Evolutionary conservation across 2,797 vertebrate species (phyloP).

Genomic region (Champsocephalus esox): DNA sequence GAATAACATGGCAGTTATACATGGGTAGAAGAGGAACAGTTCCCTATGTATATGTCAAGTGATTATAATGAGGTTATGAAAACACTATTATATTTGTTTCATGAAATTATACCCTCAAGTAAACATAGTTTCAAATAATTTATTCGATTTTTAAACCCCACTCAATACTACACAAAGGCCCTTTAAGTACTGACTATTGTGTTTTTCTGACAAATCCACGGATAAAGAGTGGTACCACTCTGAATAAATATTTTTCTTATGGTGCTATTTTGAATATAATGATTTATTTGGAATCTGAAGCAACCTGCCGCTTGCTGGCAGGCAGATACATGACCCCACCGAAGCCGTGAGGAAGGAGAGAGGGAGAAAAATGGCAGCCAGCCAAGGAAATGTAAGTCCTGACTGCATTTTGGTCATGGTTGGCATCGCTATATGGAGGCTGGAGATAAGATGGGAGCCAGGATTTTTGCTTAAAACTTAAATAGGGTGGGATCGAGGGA

Average conservation of each 20-base stretch:
- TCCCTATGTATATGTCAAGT: too few relatives aligned
- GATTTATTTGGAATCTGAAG: background rate
- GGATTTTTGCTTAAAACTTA: slow-evolving; percentile 67
- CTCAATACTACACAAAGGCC: too few relatives aligned
- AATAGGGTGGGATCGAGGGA: slow-evolving; percentile 49
- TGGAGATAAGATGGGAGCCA: slow-evolving; percentile 78
- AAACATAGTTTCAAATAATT: too few relatives aligned
- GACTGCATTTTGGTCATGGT: slow-evolving; percentile 68
- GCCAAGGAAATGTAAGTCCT: slow-evolving; percentile 72
- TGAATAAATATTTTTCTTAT: background rate
- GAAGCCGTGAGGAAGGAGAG: slow-evolving; percentile 43
- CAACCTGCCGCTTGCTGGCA: slow-evolving; percentile 49
- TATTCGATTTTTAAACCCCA: too few relatives aligned
- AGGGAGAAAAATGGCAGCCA: slow-evolving; percentile 55
- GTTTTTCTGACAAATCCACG: slow-evolving; percentile 5
- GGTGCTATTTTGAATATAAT: too few relatives aligned
- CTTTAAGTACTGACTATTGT: background rate
- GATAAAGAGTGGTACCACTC: background rate
- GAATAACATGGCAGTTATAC: too few relatives aligned
- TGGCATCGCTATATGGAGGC: slow-evolving; percentile 73
- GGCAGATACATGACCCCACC: slow-evolving; percentile 59
- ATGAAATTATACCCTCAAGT: too few relatives aligned
- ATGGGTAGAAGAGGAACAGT: too few relatives aligned
- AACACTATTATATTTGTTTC: too few relatives aligned
- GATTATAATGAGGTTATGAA: too few relatives aligned